Evolutionary conservation across 2,113 vertebrate genomes (phyloP), one percentile per base, ranked within the genome.

Genomic region (Onychostruthus taczanowskii): DNA sequence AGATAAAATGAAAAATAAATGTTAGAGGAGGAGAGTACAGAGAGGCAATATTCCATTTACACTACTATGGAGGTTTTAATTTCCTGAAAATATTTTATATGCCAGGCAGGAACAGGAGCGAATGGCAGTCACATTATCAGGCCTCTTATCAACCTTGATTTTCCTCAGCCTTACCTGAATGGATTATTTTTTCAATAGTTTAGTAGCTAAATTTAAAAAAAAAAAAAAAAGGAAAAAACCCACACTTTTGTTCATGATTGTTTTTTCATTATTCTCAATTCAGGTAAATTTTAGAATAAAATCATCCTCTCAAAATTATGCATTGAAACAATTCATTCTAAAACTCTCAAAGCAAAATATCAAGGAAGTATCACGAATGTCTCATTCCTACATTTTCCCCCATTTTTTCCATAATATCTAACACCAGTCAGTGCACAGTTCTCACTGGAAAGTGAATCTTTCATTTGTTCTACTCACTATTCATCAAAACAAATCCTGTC

Each of bases 1-100:
- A 90, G 72, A 80, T 68, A 89, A 95, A 95, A 77, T 16, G 50
- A 93, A 94, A 67, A 78, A 86, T 67, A 85, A 90, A 70, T 0
- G 1, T 68, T 56, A 78, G 41, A 90, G n/a, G 47, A 86, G 59
- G 55, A 72, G 64, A 93, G 76, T n/a, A 37, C 72, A 86, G 79
- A 86, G 44, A 83, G 56, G 47, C 35, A 70, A 24, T 83, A 85
- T 93, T 88, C 84, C 76, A 90, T 41, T 93, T 81, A 77, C 12
- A 9, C 26, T 75, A 30, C 78, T 70, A 78, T 24, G 43, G 66
- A 93, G 82, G 68, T 83, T 96, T 97, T 95, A 96, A 97, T 95
- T 97, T 96, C 95, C 93, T 96, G 96, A 80, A 85, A 88, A 87
- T 7, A 70, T 84, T 93, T 96, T 81, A 67, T 76, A 90, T 62